Evolutionary conservation across 2,113 vertebrate genomes (phyloP), one percentile per base, ranked within the genome.

Genomic region (Cinclus cinclus): DNA sequence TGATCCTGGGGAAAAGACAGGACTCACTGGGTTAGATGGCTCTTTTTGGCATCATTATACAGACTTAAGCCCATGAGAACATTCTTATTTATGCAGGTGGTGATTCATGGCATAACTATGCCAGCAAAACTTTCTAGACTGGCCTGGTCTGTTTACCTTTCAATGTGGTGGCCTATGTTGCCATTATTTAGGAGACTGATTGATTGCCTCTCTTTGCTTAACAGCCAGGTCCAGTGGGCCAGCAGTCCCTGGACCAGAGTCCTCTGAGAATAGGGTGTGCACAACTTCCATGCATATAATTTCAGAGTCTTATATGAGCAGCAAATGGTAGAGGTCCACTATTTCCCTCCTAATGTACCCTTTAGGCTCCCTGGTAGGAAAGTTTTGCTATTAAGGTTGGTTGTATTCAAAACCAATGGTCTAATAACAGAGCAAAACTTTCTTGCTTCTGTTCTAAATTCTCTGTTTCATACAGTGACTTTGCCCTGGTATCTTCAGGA

Each of bases 111-210:
- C 0, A 1, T 49, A 80, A 46, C 7, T 12, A 12, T 15, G 35
- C 18, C 76, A 59, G 19, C 35, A 71, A 58, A 11, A 9, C 4
- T 69, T 93, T 74, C 42, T 82, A 19, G 18, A 31, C 7, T 23
- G 16, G 3, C 3, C 63, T 52, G 53, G 14, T 13, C 67, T 33
- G 18, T 77, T 90, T 50, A 39, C 3, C 18, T 90, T 62, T 41
- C 49, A 47, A 2, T 37, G 41, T 58, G 10, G 24, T 67, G 33
- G n/a, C 11, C 30, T 17, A 25, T 0, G 0, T n/a, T 35, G 9
- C 59, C 70, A 52, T 62, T 13, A 35, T 55, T 67, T 78, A 47
- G 56, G 71, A 86, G 55, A 25, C 0, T 71, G 25, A 50, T 20
- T 67, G 27, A 37, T 24, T 69, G 22, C 8, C 16, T 15, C 16